Conservation (phyloP, 2,888 invertebrate genomes). For the Eristalis arbustorum region DNA sequence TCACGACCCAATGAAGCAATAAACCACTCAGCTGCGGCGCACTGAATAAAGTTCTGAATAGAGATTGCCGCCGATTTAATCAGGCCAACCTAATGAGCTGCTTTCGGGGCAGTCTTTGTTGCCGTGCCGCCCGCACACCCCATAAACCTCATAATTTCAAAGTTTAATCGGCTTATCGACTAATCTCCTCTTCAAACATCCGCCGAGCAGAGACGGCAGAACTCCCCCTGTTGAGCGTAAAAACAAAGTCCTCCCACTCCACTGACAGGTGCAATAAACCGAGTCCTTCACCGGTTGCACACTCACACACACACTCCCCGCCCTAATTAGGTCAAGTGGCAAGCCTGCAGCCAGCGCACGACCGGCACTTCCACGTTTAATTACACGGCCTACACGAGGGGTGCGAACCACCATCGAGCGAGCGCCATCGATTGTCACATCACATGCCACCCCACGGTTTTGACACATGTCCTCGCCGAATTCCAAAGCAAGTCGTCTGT, state of each 20-base stretch:
- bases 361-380: conserved; percentile 28
- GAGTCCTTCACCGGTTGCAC: background rate
- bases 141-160: background rate
- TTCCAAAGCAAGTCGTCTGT: conserved; percentile 9
- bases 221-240: background rate
- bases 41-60: background rate
- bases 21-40: background rate
- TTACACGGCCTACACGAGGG: conserved; percentile 38
- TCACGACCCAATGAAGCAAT: background rate
- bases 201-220: background rate
- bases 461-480: conserved; percentile 35
- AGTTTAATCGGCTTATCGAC: background rate
- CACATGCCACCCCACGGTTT: conserved; percentile 13
- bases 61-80: background rate
- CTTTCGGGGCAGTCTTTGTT: background rate
- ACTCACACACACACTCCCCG: background rate
- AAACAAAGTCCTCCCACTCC: background rate
- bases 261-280: background rate
- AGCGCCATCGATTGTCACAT: conserved; percentile 36
- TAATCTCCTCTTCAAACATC: background rate
- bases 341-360: conserved; percentile 34
- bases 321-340: conserved; percentile 66
- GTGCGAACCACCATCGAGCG: background rate
- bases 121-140: background rate
- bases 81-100: background rate